These are phyloP conservation scores for Coelinius sp. DNA, from an alignment of 2,888 invertebrate genomes.

Conservation along the genomic window DNA sequence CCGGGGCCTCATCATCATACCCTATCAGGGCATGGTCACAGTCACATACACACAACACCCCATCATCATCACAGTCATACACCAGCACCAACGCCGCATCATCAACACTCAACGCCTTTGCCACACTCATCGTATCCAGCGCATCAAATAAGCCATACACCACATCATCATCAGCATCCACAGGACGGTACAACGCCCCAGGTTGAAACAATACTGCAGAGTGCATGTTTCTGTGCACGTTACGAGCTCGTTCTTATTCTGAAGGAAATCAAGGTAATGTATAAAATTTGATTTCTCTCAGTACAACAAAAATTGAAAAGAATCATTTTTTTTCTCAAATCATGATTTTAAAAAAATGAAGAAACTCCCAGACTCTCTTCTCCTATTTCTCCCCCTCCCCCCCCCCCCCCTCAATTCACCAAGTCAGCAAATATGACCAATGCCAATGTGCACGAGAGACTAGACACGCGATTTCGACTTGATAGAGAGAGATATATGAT, in stretches of 20 bases:
- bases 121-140: conserved; percentile 62
- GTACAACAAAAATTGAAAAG: too few species aligned
- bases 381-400: background rate
- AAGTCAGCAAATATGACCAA: conserved; percentile 36
- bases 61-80: conserved; percentile 65
- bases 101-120: conserved; percentile 65
- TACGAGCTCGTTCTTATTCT: conserved; percentile 95
- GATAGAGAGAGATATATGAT: background rate
- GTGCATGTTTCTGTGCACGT: conserved; percentile 91
- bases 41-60: conserved; percentile 69
- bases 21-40: conserved; percentile 62
- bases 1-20: conserved; percentile 68
- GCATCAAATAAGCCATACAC: conserved; percentile 66
- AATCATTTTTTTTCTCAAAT: too few species aligned
- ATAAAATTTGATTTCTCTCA: background rate
- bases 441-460: conserved; percentile 23
- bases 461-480: conserved; percentile 15
- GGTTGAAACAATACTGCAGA: conserved; percentile 82
- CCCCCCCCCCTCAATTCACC: conserved; percentile 25
- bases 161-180: conserved; percentile 69
- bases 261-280: conserved; percentile 81
- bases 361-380: background rate
- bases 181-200: conserved; percentile 81
- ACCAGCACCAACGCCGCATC: conserved; percentile 65
- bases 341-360: conserved; percentile 2